Evolutionary conservation across 2,888 invertebrate species (phyloP).

Genomic region (Morinoia aosen): DNA sequence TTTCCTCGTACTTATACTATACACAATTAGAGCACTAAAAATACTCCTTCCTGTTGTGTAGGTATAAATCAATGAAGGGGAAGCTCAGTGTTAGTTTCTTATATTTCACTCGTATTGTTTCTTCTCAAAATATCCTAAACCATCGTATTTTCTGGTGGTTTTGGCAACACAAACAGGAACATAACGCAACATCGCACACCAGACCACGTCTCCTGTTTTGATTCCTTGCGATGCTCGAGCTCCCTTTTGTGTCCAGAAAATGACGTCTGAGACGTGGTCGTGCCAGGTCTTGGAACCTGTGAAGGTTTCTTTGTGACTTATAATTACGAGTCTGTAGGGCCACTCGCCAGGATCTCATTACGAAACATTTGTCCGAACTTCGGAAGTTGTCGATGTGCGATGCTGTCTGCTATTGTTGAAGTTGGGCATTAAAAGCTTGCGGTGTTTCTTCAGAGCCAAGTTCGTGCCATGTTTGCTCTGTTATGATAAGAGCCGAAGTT

Average conservation of each 20-base stretch:
- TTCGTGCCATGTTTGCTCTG: neutral
- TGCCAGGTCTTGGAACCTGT: neutral
- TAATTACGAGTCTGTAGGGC: neutral
- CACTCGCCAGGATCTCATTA: neutral
- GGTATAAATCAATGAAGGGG: neutral
- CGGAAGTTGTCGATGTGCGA: neutral
- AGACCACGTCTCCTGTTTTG: neutral
- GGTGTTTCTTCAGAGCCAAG: neutral
- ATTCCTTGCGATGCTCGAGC: neutral
- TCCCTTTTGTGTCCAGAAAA: neutral
- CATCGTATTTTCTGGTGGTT: neutral
- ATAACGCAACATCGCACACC: neutral
- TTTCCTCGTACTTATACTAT: too few species aligned
- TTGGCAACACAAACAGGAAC: neutral
- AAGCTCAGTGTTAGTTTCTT: neutral
- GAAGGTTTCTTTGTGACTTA: neutral
- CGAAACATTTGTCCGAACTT: neutral
- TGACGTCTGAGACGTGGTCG: neutral
- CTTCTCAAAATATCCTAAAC: neutral
- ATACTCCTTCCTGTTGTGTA: too few species aligned
- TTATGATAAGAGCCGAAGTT: slow-evolving; percentile 1
- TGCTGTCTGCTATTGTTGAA: neutral
- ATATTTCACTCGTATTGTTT: neutral
- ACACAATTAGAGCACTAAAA: too few species aligned
- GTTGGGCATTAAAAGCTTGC: neutral